Evolutionary conservation across 2,888 invertebrate species (phyloP), one percentile per base, ranked within the genome.

Genomic region (Mystacides longicornis): DNA sequence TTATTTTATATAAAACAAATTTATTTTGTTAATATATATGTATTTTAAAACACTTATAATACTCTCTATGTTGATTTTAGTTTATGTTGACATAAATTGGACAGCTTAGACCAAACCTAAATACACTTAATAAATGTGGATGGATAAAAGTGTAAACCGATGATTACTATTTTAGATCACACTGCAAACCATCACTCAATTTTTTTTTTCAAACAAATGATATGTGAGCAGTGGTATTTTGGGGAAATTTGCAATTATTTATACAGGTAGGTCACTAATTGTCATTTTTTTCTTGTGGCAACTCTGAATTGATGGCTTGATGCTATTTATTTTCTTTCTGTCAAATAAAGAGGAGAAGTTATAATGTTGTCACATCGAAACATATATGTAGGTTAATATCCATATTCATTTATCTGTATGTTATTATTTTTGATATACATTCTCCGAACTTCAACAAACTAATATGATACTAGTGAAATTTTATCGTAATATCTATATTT

Each of bases 1-100:
- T 3, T 37, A 37, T 23, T 21, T 51, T 56, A 49, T 61, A 61
- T 55, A 61, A 61, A 61, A 61, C 61, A 61, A 61, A 59, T 61
- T 61, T 61, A 58, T 56, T 60, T 61, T 59, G 59, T 61, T 61
- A 55, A 60, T 60, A 60, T 60, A 74, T 77, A 76, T 73, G 71
- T 37, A 37, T 37, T 61, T 58, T 60, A 58, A 58, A 62, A 62
- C 60, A 62, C 62, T 76, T 68, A 62, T 60, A 67, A 74, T 72
- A 75, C 73, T 77, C 75, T 74, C 72, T 76, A 60, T 57, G 51
- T 55, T 52, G 54, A 37, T 37, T 49, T 58, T 58, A 56, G 49
- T 54, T 60, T 60, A 60, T 58, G 59, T 55, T 59, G 61, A 61
- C 61, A 61, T 57, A 51, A 61, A 55, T 59, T 61, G 61, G 60